These are phyloP conservation scores for Grus americana DNA, from an alignment of 2,113 vertebrate species.

Conservation along the genomic window DNA sequence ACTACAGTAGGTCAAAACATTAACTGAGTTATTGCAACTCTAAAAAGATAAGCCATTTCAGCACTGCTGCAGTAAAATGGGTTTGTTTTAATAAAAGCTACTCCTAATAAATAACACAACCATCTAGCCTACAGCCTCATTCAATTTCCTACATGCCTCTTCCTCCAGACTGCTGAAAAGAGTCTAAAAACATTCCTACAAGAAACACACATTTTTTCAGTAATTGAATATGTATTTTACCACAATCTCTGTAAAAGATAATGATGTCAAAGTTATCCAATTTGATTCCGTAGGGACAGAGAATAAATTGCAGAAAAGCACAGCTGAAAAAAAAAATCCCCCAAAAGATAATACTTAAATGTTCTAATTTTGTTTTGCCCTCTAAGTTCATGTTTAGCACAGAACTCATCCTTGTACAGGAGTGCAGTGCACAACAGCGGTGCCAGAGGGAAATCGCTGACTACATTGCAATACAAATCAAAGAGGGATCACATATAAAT, in stretches of 20 bases:
- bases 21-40: slow-evolving; percentile 51
- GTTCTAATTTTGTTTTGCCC: background rate
- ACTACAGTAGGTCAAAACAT: slow-evolving; percentile 58
- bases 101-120: slow-evolving; percentile 9
- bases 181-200: background rate
- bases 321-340: background rate
- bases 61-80: background rate
- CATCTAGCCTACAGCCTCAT: background rate
- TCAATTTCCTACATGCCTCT: background rate
- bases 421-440: background rate
- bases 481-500: background rate
- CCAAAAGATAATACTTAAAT: background rate
- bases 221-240: slow-evolving; percentile 3
- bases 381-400: background rate
- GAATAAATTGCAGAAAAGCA: background rate
- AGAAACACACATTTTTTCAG: background rate
- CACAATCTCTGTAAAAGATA: background rate
- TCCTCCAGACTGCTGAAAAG: background rate
- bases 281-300: background rate
- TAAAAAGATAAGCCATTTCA: slow-evolving; percentile 45
- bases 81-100: slow-evolving; percentile 20
- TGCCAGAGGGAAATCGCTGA: background rate
- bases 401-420: background rate
- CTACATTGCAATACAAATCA: background rate
- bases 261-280: background rate